phyloP scores from a whole-genome alignment of 1,140 invertebrate genomes.

The Lutraria rhynchaena region DNA sequence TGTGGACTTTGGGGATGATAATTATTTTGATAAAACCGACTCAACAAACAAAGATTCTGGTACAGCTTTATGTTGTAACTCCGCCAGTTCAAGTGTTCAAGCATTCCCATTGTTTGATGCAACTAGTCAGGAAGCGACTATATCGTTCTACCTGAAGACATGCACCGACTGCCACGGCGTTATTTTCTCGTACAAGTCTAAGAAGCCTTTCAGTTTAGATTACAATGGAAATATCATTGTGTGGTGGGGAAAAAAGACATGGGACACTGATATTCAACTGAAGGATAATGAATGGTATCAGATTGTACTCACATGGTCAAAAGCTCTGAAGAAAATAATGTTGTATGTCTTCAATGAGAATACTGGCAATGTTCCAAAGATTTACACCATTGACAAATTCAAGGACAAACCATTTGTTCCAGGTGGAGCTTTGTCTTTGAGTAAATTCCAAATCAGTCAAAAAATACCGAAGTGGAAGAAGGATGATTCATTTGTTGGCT shows the following conservation, averaged over 20 bases:
- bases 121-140: conserved; percentile 15
- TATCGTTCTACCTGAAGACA: conserved; percentile 51
- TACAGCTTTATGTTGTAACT: conserved; percentile 28
- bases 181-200: conserved; percentile 35
- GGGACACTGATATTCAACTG: conserved; percentile 28
- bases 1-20: conserved; percentile 24
- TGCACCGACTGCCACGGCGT: conserved; percentile 51
- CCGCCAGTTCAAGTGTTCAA: conserved; percentile 27
- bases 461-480: conserved; percentile 43
- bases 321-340: conserved; percentile 2
- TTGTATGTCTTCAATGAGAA: conserved; percentile 30
- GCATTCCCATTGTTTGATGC: conserved; percentile 34
- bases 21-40: conserved; percentile 42
- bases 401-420: conserved; percentile 3
- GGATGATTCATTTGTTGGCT: conserved; percentile 43
- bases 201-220: conserved; percentile 37
- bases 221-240: conserved; percentile 30
- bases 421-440: conserved; percentile 40
- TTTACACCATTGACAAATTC: conserved; percentile 25
- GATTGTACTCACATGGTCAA: conserved; percentile 41
- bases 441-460: conserved; percentile 55
- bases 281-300: conserved; percentile 52
- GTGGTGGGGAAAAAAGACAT: conserved; percentile 15
- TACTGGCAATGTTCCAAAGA: conserved; percentile 12
- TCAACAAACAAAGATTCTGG: conserved; percentile 22